Evolutionary conservation across 2,888 invertebrate species (phyloP).

Genomic region (Biston stratarius): DNA sequence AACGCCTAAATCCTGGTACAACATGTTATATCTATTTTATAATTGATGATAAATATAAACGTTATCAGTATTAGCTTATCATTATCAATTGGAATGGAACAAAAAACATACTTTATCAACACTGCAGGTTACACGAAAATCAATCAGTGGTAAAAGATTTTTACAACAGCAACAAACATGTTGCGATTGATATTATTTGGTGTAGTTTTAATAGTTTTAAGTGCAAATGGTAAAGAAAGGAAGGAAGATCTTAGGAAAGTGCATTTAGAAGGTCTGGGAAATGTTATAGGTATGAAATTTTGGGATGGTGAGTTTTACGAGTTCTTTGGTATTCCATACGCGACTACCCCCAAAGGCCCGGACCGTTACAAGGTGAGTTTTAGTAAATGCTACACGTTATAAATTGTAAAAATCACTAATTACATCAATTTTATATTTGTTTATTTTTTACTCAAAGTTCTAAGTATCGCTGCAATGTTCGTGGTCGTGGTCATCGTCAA

Average conservation of each 20-base stretch:
- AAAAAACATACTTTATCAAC: slow-evolving; percentile 30
- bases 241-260: slow-evolving; percentile 56
- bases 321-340: slow-evolving; percentile 76
- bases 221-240: slow-evolving; percentile 48
- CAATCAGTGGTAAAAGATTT: slow-evolving; percentile 34
- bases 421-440: no score
- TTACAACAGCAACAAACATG: slow-evolving; percentile 52
- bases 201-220: slow-evolving; percentile 49
- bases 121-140: slow-evolving; percentile 22
- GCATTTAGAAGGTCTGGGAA: slow-evolving; percentile 63
- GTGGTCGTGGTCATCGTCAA: no score
- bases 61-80: slow-evolving; percentile 14
- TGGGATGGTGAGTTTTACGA: slow-evolving; percentile 79
- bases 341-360: slow-evolving; percentile 67
- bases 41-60: slow-evolving; percentile 11
- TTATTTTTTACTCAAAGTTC: no score
- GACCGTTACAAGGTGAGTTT: slow-evolving; percentile 71
- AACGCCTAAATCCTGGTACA: no score
- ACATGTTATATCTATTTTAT: background rate
- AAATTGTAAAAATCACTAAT: no score
- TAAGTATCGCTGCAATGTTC: no score
- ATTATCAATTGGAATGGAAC: slow-evolving; percentile 12
- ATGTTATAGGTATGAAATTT: slow-evolving; percentile 67
- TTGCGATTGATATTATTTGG: slow-evolving; percentile 50
- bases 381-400: background rate